Conservation (phyloP, 2,113 vertebrate species). For the Anhinga rufa region DNA sequence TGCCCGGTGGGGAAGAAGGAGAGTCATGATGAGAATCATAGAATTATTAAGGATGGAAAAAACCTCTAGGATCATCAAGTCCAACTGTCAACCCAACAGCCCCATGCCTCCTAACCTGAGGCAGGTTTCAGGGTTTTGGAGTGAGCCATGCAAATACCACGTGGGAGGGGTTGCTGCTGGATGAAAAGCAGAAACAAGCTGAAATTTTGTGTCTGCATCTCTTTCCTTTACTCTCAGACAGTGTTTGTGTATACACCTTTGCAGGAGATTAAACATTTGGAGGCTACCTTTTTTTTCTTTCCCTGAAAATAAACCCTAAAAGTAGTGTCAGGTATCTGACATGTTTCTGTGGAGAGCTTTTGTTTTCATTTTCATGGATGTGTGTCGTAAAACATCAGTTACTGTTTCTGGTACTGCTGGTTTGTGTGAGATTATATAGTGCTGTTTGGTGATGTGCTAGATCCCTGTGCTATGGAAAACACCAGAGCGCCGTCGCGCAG, state of each 20-base stretch:
- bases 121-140: not conserved
- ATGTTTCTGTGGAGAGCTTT: not conserved
- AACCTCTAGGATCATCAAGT: too few species aligned
- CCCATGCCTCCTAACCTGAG: not conserved
- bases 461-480: too few species aligned
- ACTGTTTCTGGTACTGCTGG: not conserved
- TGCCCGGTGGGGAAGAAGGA: not conserved
- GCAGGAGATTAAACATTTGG: not conserved
- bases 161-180: not conserved
- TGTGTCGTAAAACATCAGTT: not conserved
- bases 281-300: not conserved
- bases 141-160: too few species aligned
- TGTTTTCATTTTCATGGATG: not conserved
- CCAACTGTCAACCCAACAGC: too few species aligned
- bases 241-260: not conserved
- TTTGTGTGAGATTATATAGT: not conserved
- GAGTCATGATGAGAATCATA: not conserved
- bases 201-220: not conserved
- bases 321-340: not conserved
- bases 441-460: not conserved
- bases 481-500: not conserved
- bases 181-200: not conserved
- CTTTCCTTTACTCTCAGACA: not conserved
- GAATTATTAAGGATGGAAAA: too few species aligned
- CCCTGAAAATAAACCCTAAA: not conserved